These are phyloP conservation scores for Campoletis sonorensis DNA, from an alignment of 1,140 invertebrate genomes.

Conservation along the genomic window DNA sequence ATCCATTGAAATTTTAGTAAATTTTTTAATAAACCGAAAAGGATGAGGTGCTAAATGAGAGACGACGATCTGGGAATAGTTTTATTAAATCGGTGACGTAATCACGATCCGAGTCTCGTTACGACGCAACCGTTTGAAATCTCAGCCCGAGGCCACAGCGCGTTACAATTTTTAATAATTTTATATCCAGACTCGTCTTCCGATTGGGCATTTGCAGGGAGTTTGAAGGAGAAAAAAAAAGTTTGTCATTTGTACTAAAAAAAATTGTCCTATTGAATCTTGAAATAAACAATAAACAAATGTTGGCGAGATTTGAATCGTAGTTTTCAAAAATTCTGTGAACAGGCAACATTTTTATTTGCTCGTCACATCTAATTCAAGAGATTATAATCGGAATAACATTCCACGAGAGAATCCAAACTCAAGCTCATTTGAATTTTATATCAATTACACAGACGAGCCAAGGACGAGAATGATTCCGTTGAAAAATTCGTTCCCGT, in stretches of 20 bases:
- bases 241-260: too few relatives aligned
- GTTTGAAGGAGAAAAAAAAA: neutral
- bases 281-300: too few relatives aligned
- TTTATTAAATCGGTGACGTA: slow-evolving; percentile 4
- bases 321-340: neutral
- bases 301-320: neutral
- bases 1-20: slow-evolving; percentile 1
- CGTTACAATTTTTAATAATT: neutral
- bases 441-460: neutral
- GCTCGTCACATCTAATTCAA: neutral
- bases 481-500: neutral
- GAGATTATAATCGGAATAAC: neutral
- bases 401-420: neutral
- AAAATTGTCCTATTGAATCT: too few relatives aligned
- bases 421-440: neutral
- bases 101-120: neutral
- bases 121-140: neutral
- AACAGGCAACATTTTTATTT: neutral
- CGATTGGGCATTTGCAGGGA: neutral
- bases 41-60: neutral
- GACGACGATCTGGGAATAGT: neutral
- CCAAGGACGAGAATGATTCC: neutral
- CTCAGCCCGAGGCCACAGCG: neutral
- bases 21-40: neutral
- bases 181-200: too few relatives aligned